Conservation (phyloP, 2,888 invertebrate species). For the Nomada hirtipes region DNA sequence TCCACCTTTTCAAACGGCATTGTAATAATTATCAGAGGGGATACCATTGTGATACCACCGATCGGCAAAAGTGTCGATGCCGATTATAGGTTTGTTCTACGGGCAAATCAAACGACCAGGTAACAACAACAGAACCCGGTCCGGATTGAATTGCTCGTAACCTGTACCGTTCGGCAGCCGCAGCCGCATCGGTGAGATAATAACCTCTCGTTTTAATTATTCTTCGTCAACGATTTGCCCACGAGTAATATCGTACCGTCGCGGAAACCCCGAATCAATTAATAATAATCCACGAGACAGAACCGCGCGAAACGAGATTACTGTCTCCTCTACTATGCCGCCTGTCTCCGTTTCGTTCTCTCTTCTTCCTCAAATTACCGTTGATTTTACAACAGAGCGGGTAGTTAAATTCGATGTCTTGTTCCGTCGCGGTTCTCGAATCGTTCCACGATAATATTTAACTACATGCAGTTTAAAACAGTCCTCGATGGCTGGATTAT, state of each 20-base stretch:
- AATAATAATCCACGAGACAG: constrained; percentile 35
- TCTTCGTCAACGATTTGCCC: constrained; percentile 40
- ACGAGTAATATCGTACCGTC: constrained; percentile 19
- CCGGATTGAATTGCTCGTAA: constrained; percentile 45
- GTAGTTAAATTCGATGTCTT: constrained; percentile 9
- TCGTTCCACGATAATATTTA: constrained; percentile 1
- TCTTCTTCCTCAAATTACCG: neutral
- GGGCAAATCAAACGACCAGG: constrained; percentile 49
- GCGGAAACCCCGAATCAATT: constrained; percentile 45
- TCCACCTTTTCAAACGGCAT: constrained; percentile 16
- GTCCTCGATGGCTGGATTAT: constrained; percentile 5
- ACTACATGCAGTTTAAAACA: constrained; percentile 15
- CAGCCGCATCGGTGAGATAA: constrained; percentile 38
- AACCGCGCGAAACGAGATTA: constrained; percentile 17
- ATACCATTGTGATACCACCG: constrained; percentile 45
- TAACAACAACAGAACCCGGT: neutral
- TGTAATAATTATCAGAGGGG: constrained; percentile 58
- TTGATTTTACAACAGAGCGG: neutral
- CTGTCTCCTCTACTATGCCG: neutral
- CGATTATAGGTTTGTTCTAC: constrained; percentile 41
- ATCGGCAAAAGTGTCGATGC: constrained; percentile 58
- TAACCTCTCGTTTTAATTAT: constrained; percentile 59
- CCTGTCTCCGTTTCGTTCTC: neutral
- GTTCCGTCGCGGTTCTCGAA: neutral
- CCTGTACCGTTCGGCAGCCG: constrained; percentile 38